phyloP scores from a whole-genome alignment of 2,113 vertebrate genomes.

The Ctenodactylus gundi region DNA sequence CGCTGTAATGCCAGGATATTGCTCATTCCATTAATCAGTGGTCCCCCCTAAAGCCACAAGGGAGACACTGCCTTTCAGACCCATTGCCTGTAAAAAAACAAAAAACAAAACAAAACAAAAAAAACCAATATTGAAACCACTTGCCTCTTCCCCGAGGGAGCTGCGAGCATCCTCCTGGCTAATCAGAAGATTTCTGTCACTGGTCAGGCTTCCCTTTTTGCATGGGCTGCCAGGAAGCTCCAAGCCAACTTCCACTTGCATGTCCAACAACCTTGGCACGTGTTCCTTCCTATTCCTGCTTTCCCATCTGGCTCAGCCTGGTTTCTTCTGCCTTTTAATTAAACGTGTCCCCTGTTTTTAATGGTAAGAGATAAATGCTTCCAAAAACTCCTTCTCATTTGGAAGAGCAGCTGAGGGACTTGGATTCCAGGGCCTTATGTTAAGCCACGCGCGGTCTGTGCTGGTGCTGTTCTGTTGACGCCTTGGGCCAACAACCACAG shows the following conservation, averaged over 20 bases:
- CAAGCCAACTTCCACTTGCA: constrained; percentile 55
- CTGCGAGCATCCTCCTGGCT: constrained; percentile 33
- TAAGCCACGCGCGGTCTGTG: background rate
- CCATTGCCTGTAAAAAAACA: constrained; percentile 26
- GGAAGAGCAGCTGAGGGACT: constrained; percentile 18
- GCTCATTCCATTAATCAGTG: constrained; percentile 11
- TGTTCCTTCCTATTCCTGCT: background rate
- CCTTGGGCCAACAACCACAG: constrained; percentile 61
- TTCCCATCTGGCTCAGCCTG: background rate
- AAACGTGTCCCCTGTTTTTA: background rate
- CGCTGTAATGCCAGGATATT: background rate
- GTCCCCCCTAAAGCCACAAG: background rate
- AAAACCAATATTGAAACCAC: too few relatives aligned
- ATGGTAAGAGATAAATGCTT: constrained; percentile 59
- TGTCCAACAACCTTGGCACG: constrained; percentile 39
- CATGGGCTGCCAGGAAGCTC: constrained; percentile 75
- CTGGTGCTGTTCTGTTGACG: constrained; percentile 46
- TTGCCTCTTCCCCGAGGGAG: background rate
- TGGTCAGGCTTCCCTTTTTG: constrained; percentile 66
- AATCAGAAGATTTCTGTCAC: constrained; percentile 60
- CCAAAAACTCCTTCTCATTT: constrained; percentile 51
- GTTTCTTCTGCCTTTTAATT: constrained; percentile 47
- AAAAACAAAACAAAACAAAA: constrained; percentile 43
- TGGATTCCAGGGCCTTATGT: constrained; percentile 29
- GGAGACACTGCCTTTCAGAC: constrained; percentile 48